Evolutionary conservation across 2,797 vertebrate species (phyloP), one percentile per base, ranked within the genome.

Genomic region (Anolis apletophallus): DNA sequence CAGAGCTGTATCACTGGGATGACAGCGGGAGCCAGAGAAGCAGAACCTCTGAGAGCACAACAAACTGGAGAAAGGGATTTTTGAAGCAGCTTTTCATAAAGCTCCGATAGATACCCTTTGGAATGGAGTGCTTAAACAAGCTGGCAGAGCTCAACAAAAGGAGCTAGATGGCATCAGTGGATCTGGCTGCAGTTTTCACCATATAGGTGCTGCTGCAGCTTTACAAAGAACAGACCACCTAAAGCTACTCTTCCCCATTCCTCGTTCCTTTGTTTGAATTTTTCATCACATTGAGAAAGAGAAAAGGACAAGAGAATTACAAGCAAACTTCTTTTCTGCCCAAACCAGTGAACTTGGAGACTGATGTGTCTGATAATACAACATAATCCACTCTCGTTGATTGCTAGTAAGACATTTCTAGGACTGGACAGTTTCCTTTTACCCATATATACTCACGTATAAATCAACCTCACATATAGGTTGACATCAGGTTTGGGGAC

Each of bases 51-150:
- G 92, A 86, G 34, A 32, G 57, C 55, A 83, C 86, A 72, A 84
- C 29, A 91, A 81, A 76, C 61, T 1, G 1, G 86, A 80, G 90
- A 88, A 29, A 71, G 85, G 73, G 55, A 67, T 80, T 55, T 59
- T 36, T 50, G 55, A 29, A 78, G 26, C 88, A 79, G 12, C 9
- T 84, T 87, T 74, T 32, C 82, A 57, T 57, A 81, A 71, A 17
- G 69, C 76, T 57, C 29, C 89, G 79, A 81, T 83, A 0, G 1
- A 34, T 64, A 79, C 40, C 1, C 85, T 76, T 81, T 67, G 50
- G 84, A 87, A 91, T 75, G n/a, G 67, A 80, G 21, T 81, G 82
- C 77, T 89, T 88, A 88, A 73, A 90, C 81, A 67, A 86, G 46
- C 80, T 85, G 14, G 0, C 50, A 80, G 84, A 74, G 17, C 34